Evolutionary conservation across 2,888 invertebrate species (phyloP).

Genomic region (Dilophus febrilis): DNA sequence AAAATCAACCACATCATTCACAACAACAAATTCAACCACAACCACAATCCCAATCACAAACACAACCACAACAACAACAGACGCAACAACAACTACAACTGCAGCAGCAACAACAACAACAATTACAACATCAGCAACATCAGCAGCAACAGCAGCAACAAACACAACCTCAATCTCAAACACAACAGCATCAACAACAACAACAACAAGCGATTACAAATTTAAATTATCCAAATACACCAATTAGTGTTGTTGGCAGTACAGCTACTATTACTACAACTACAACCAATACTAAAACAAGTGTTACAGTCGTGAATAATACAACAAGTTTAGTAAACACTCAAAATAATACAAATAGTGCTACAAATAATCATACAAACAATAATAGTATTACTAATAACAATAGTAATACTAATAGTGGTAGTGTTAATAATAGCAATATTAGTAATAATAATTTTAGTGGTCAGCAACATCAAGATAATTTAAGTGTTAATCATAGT

Average conservation of each 20-base stretch:
- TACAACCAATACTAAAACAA: conserved; percentile 5
- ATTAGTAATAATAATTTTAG: conserved; percentile 27
- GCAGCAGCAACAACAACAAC: neutral
- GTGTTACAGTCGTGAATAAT: conserved; percentile 5
- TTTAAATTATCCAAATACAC: conserved; percentile 1
- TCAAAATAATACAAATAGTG: neutral
- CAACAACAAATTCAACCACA: neutral
- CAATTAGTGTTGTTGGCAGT: conserved; percentile 8
- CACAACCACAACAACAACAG: neutral
- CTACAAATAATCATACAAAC: conserved; percentile 10
- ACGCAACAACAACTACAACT: neutral
- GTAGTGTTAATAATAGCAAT: conserved; percentile 2
- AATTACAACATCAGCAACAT: neutral
- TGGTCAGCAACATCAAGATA: conserved; percentile 13
- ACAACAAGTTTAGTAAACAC: conserved; percentile 1
- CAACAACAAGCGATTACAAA: conserved; percentile 14
- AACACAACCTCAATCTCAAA: neutral
- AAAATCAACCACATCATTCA: conserved; percentile 12
- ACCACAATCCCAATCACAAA: neutral
- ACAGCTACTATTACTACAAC: conserved; percentile 9
- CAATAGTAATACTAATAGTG: conserved; percentile 13
- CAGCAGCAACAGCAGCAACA: conserved; percentile 13
- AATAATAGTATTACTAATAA: conserved; percentile 17
- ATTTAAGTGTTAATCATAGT: neutral
- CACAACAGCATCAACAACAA: neutral